These are phyloP conservation scores for Furcula furcula DNA, from an alignment of 2,888 invertebrate genomes.

Conservation along the genomic window DNA sequence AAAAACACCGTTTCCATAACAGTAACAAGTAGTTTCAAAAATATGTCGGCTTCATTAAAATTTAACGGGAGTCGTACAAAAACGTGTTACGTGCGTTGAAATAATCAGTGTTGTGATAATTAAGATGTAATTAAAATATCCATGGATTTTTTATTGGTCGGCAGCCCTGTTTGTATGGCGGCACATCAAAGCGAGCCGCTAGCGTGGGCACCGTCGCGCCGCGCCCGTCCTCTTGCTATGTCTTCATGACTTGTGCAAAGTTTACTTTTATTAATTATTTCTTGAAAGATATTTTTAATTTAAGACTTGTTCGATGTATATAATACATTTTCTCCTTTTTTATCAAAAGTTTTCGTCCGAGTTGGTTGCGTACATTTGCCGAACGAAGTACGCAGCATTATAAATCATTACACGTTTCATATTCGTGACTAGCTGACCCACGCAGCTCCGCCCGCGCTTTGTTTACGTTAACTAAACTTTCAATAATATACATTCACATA, in stretches of 20 bases:
- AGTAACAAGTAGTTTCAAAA: slow-evolving; percentile 9
- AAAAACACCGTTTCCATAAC: slow-evolving; percentile 8
- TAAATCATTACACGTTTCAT: too few species aligned
- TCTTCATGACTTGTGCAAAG: slow-evolving; percentile 19
- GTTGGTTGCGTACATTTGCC: too few species aligned
- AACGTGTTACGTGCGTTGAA: slow-evolving; percentile 10
- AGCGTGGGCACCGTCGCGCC: slow-evolving; percentile 20
- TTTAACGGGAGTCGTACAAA: slow-evolving; percentile 13
- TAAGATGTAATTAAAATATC: slow-evolving; percentile 19
- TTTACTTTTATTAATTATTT: slow-evolving; percentile 15
- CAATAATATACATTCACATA: too few species aligned
- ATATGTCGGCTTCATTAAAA: slow-evolving; percentile 13
- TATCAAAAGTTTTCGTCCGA: too few species aligned
- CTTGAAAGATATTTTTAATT: slow-evolving; percentile 15
- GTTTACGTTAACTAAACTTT: too few species aligned
- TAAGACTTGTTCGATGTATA: background rate
- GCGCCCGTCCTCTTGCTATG: slow-evolving; percentile 16
- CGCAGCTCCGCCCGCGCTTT: too few species aligned
- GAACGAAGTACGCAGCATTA: too few species aligned
- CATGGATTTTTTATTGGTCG: slow-evolving; percentile 2
- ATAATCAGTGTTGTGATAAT: slow-evolving; percentile 19
- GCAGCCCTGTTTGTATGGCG: slow-evolving; percentile 18
- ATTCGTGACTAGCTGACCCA: too few species aligned
- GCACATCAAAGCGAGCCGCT: slow-evolving; percentile 24
- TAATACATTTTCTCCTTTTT: too few species aligned